Evolutionary conservation across 2,888 invertebrate genomes (phyloP).

Genomic region (Coenonympha glycerion): DNA sequence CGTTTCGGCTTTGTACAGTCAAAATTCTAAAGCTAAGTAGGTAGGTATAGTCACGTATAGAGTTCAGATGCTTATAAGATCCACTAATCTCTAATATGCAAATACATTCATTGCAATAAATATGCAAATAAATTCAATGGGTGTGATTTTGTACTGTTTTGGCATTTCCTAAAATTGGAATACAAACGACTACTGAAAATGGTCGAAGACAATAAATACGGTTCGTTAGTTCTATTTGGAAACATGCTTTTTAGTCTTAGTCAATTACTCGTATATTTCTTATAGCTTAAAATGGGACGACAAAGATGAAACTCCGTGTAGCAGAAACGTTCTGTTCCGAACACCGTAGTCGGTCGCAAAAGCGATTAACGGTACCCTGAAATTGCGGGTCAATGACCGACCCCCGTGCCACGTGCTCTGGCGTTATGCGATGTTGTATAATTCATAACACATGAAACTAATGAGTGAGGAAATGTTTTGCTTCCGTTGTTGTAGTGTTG

Average conservation of each 20-base stretch:
- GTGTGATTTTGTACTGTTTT: too few relatives aligned
- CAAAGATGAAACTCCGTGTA: slow-evolving; percentile 1
- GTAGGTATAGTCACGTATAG: too few relatives aligned
- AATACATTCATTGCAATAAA: too few relatives aligned
- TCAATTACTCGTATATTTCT: too few relatives aligned
- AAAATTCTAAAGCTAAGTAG: too few relatives aligned
- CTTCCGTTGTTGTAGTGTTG: slow-evolving; percentile 13
- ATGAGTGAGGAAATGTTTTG: slow-evolving; percentile 19
- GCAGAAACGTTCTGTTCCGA: slow-evolving; percentile 9
- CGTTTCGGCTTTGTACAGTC: too few relatives aligned
- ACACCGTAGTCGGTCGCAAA: slow-evolving; percentile 37
- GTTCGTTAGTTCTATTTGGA: neutral
- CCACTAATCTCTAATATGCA: too few relatives aligned
- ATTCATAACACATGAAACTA: slow-evolving; percentile 20
- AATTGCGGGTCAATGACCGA: slow-evolving; percentile 60
- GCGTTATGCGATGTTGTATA: slow-evolving; percentile 23
- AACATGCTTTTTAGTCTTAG: slow-evolving; percentile 1
- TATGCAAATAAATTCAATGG: too few relatives aligned
- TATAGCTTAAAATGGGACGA: neutral
- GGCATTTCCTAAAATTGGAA: neutral
- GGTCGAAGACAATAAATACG: neutral
- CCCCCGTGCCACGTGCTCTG: slow-evolving; percentile 53
- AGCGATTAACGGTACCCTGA: slow-evolving; percentile 60
- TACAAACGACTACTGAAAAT: too few relatives aligned
- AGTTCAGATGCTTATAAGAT: too few relatives aligned